These are phyloP conservation scores for Protula sp. DNA, from an alignment of 2,888 invertebrate genomes.

Conservation along the genomic window DNA sequence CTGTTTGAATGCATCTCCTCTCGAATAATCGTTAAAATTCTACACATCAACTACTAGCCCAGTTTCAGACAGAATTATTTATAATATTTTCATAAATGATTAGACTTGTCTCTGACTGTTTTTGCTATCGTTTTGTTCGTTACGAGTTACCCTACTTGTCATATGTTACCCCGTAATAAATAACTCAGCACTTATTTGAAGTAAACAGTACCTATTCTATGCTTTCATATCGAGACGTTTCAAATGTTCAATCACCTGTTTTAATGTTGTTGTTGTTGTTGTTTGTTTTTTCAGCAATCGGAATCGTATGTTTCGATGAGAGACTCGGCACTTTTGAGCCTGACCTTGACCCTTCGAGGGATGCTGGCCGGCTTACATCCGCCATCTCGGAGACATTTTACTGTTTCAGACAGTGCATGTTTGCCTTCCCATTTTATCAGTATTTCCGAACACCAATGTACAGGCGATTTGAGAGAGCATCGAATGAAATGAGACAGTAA, in stretches of 20 bases:
- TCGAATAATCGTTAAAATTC: background rate
- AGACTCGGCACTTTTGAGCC: conserved; percentile 11
- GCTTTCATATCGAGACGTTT: no score
- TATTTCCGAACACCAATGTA: conserved; percentile 21
- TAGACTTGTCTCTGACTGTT: no score
- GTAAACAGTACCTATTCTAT: no score
- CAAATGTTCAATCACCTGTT: no score
- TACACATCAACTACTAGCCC: no score
- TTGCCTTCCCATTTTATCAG: conserved; percentile 16
- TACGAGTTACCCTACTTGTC: no score
- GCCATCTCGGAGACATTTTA: conserved; percentile 16
- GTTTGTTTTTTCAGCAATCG: conserved; percentile 13
- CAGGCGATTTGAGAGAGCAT: conserved; percentile 14
- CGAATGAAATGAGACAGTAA: conserved; percentile 15
- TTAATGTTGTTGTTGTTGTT: no score
- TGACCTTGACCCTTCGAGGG: background rate
- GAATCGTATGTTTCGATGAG: conserved; percentile 16
- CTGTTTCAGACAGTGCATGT: conserved; percentile 20
- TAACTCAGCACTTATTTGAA: no score
- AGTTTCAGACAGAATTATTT: no score
- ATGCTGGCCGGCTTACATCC: conserved; percentile 6
- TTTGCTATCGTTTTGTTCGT: no score
- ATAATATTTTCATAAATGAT: no score
- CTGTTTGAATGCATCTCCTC: background rate
- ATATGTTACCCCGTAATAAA: no score